Percentiles rank a stretch among this genome's conserved stretches.
Conservation (phyloP, 2,113 vertebrate genomes). For the Anoplopoma fimbria region DNA sequence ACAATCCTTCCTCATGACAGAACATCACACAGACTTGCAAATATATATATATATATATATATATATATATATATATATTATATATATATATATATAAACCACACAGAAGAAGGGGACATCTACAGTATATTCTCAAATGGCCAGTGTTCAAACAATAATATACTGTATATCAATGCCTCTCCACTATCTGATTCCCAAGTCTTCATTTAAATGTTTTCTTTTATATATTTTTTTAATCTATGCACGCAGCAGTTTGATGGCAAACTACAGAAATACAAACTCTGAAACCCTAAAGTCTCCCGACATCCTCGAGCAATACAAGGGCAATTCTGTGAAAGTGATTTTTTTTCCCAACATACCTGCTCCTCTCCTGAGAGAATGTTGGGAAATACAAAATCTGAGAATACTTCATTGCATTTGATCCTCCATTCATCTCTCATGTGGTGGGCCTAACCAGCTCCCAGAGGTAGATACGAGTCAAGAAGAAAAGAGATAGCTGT, state of each 20-base stretch:
- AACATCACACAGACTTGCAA: constrained; percentile 35
- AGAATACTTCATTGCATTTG: constrained; percentile 75
- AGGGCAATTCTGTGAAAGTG: constrained; percentile 64
- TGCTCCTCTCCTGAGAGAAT: constrained; percentile 61
- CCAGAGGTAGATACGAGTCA: constrained; percentile 70
- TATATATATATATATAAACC: no score
- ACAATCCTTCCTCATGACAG: constrained; percentile 21
- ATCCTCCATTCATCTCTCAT: constrained; percentile 67
- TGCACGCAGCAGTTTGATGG: constrained; percentile 41
- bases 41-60: no score
- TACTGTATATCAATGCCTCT: constrained; percentile 8
- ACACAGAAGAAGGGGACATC: neutral
- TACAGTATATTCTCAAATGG: constrained; percentile 39
- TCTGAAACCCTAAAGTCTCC: constrained; percentile 56
- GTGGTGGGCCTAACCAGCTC: constrained; percentile 69
- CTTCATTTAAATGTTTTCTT: constrained; percentile 19
- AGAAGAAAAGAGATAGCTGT: constrained; percentile 68
- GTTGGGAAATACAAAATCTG: constrained; percentile 71
- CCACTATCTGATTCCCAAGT: neutral
- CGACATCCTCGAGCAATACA: constrained; percentile 52
- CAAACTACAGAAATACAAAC: constrained; percentile 55
- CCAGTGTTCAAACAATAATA: constrained; percentile 45
- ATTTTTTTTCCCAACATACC: constrained; percentile 42
- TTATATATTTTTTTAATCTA: constrained; percentile 31
- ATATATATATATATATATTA: no score